Evolutionary conservation across 1,140 invertebrate genomes (phyloP), one percentile per base, ranked within the genome.

Genomic region (Drosophila parabipectinata): DNA sequence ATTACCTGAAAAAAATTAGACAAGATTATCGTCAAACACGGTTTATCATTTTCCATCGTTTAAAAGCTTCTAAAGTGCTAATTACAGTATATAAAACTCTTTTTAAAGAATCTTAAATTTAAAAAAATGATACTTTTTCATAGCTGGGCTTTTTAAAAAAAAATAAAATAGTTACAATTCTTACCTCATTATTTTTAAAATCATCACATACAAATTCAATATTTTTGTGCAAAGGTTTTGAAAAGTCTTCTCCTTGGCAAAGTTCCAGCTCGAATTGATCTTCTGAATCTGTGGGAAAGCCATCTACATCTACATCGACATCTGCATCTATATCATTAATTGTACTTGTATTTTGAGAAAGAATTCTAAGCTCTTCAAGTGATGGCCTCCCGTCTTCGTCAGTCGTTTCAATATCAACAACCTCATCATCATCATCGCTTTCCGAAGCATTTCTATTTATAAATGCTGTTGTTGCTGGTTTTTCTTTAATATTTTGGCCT

Each of bases 341-440:
- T 21, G 82, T 68, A 58, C 72, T 84, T 3, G 28, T 64, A 2
- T 72, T 57, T 6, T 54, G 64, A 15, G 72, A 79, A 37, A 45
- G 34, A 45, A 30, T 60, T 54, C 69, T 81, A 15, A 52, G 21
- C 3, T 51, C 39, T 67, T 75, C 32, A 45, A 37, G 24, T 21
- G 30, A 24, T 12, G 57, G 58, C 30, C 69, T 77, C 1, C 44
- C 59, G 21, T 92, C 92, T 12, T 94, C 94, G 61, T 94, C 94
- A 0, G 94, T 94, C 7, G 94, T 94, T 76, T 94, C 94, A 71
- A 94, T 94, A 77, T 94, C 94, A 1, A 94, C 94, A 8, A 93
- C 90, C 78, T 94, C 94, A 67, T 93, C 93, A 5, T 92, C 93
- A 78, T 94, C 93, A 47, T 93, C 93, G 21, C 10, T 30, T 12